A percentile compares a stretch with the other conserved stretches of the same genome.
Conservation (phyloP, 23 tunicate species). For the Pegea sp. region DNA sequence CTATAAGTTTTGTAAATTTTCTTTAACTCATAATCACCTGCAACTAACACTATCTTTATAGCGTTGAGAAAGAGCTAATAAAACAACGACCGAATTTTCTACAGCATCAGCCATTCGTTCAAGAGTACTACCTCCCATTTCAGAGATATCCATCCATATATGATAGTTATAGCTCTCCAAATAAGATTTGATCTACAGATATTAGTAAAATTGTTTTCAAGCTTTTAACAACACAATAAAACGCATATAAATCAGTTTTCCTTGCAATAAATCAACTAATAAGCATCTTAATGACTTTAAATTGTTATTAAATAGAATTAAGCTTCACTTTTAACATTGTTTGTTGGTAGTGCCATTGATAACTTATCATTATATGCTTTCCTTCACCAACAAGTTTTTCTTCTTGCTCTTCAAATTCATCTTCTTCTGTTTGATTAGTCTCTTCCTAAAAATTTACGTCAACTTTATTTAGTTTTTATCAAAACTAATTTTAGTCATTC, state of each 20-base stretch:
- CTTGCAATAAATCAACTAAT: too few relatives aligned
- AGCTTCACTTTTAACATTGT: conserved; percentile 28
- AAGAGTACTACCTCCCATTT: conserved; percentile 62
- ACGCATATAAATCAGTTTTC: too few relatives aligned
- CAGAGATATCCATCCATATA: conserved; percentile 46
- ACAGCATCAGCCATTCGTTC: conserved; percentile 62
- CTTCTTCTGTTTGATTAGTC: background rate
- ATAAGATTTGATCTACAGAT: conserved; percentile 12
- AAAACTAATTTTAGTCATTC: too few relatives aligned
- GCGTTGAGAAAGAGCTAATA: conserved; percentile 25
- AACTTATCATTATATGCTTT: conserved; percentile 58
- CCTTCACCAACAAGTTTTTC: background rate
- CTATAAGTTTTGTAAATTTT: background rate
- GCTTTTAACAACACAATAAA: too few relatives aligned
- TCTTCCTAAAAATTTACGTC: background rate
- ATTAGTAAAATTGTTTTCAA: background rate
- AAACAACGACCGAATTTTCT: conserved; percentile 28
- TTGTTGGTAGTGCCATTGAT: conserved; percentile 57
- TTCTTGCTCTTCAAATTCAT: background rate
- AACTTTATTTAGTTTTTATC: too few relatives aligned
- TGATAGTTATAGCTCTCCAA: conserved; percentile 11
- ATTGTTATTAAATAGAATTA: too few relatives aligned
- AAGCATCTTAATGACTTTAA: too few relatives aligned
- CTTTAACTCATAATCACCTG: conserved; percentile 6
- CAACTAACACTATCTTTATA: conserved; percentile 48